These are phyloP conservation scores for Aleadryas rufinucha DNA, from an alignment of 2,113 vertebrate species.

Conservation along the genomic window DNA sequence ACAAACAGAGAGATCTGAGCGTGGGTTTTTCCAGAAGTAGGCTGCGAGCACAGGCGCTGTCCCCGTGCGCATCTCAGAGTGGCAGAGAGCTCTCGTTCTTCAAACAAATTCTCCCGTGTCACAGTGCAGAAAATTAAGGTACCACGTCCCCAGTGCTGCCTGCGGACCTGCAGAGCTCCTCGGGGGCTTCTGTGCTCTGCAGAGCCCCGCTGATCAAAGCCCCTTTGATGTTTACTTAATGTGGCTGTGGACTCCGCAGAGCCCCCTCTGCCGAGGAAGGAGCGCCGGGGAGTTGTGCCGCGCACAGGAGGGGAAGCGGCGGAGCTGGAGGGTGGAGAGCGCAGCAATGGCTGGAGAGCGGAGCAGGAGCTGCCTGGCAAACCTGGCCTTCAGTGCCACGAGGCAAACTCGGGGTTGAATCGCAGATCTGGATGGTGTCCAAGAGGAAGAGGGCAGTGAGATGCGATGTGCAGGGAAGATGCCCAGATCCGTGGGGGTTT, in stretches of 20 bases:
- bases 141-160: slow-evolving; percentile 18
- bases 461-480: not conserved
- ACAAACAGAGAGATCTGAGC: slow-evolving; percentile 57
- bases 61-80: not conserved
- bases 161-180: slow-evolving; percentile 59
- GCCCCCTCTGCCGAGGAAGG: slow-evolving; percentile 2
- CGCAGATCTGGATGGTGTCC: rapidly evolving
- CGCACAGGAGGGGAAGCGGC: not conserved
- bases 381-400: rapidly evolving
- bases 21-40: slow-evolving; percentile 14
- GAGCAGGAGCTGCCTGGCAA: not conserved
- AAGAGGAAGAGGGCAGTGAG: not conserved
- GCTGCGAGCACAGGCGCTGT: not conserved
- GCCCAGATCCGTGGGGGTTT: rapidly evolving
- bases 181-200: slow-evolving; percentile 37
- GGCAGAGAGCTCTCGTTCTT: slow-evolving; percentile 42
- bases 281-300: not conserved
- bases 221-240: slow-evolving; percentile 76
- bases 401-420: not conserved
- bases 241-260: slow-evolving; percentile 42
- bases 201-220: slow-evolving; percentile 68
- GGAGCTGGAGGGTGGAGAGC: not conserved
- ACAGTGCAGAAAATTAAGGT: slow-evolving; percentile 66
- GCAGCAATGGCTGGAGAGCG: not conserved
- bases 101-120: slow-evolving; percentile 61